Percentiles rank a stretch among this genome's conserved stretches.
phyloP scores from a whole-genome alignment of 1,140 invertebrate genomes.

The Ips typographus region DNA sequence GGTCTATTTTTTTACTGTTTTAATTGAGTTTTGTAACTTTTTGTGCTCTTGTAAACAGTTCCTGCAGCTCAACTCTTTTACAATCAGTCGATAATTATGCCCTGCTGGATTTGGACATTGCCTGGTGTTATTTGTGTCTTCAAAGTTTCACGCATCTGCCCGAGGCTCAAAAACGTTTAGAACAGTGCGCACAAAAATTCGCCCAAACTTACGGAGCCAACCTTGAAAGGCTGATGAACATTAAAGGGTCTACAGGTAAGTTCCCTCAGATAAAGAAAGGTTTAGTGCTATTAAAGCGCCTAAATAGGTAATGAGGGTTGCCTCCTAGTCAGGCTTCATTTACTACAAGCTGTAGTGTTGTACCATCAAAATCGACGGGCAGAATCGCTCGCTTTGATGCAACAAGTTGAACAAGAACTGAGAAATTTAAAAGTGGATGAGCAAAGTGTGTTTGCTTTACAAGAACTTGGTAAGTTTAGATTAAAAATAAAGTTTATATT shows the following conservation, averaged over 20 bases:
- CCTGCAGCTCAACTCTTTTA: conserved; percentile 68
- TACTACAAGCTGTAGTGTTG: conserved; percentile 74
- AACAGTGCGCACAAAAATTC: conserved; percentile 67
- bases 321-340: conserved; percentile 71
- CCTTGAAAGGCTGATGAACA: conserved; percentile 64
- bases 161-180: conserved; percentile 68
- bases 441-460: conserved; percentile 55
- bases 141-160: conserved; percentile 69
- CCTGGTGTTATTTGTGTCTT: conserved; percentile 80
- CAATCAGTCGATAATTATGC: conserved; percentile 78
- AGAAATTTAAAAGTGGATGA: conserved; percentile 63
- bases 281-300: not conserved
- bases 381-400: conserved; percentile 61
- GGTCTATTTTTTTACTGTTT: conserved; percentile 49
- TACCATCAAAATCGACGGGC: conserved; percentile 70
- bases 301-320: conserved; percentile 62
- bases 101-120: conserved; percentile 77
- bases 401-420: conserved; percentile 63
- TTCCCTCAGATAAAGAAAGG: not conserved
- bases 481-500: not conserved
- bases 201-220: conserved; percentile 69
- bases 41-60: conserved; percentile 51
- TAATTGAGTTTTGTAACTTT: not conserved
- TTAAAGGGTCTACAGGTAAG: conserved; percentile 66
- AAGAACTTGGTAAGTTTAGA: conserved; percentile 57